Evolutionary conservation across 23 tunicate species (phyloP), one percentile per base, ranked within the genome.

Genomic region (Halocynthia roretzi): DNA sequence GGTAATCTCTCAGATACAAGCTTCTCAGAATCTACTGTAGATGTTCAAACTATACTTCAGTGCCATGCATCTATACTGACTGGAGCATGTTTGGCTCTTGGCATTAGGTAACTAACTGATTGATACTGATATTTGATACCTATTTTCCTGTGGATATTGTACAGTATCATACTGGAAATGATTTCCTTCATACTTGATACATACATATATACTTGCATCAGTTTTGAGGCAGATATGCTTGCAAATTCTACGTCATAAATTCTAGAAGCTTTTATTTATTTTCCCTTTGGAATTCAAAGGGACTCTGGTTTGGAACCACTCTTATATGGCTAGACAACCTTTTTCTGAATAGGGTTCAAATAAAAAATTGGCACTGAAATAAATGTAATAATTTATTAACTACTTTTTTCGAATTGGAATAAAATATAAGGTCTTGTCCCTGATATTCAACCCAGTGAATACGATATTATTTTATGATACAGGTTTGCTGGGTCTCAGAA

Each of bases 401-500:
- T 22, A 2, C 18, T 21, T 68, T 68, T 68, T 17, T 20, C 14
- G 72, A 17, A n/a, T n/a, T n/a, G 14, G 14, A 68, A 12, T 68
- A n/a, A 17, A 21, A 12, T 20, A 0, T 17, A 12, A 17, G 18
- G 14, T 14, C 14, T n/a, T 68, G 14, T 68, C 48, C 2, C 48
- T 68, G 22, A 68, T 68, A 19, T 17, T 17, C 22, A 68, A n/a
- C 20, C 15, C 48, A 68, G 20, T 21, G 48, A 17, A n/a, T 18
- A 0, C 48, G 2, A 22, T 18, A 68, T 21, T 21, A 19, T 57
- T 58, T 71, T 61, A 62, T 19, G 61, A 53, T 80, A 10, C 76
- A 92, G 98, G 65, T 92, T 92, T 83, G 98, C 98, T 0, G 98
- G 98, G 7, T 78, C 89, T 5, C 98, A 92, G 80, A 84, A 86